A percentile compares a stretch with the other conserved stretches of the same genome.
These are phyloP conservation scores for Drosophila orena DNA, from an alignment of 1,140 invertebrate genomes.

Conservation along the genomic window DNA sequence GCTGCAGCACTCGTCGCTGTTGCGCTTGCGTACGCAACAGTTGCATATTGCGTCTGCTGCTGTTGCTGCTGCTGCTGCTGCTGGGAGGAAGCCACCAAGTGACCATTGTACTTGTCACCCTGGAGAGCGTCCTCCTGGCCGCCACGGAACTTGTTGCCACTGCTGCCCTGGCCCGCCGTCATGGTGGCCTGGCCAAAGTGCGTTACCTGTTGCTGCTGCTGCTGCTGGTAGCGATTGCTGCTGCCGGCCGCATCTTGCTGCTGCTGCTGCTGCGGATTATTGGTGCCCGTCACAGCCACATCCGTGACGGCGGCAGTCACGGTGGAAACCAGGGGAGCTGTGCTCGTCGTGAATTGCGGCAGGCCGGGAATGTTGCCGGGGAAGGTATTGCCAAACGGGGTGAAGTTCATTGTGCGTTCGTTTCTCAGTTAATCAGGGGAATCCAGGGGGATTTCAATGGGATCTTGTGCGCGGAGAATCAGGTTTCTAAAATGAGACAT, in stretches of 20 bases:
- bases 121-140: constrained; percentile 60
- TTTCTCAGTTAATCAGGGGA: constrained; percentile 14
- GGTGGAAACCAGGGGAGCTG: constrained; percentile 76
- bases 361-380: constrained; percentile 86
- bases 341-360: constrained; percentile 88
- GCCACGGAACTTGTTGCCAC: constrained; percentile 56
- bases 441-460: not conserved
- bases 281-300: constrained; percentile 61
- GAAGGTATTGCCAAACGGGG: constrained; percentile 88
- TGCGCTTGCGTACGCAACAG: constrained; percentile 64
- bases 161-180: constrained; percentile 29
- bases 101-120: constrained; percentile 81
- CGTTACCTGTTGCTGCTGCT: constrained; percentile 70
- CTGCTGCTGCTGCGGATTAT: constrained; percentile 66
- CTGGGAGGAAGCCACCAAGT: constrained; percentile 64
- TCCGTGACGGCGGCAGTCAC: constrained; percentile 70
- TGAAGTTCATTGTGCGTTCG: constrained; percentile 88
- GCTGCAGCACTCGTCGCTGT: constrained; percentile 43
- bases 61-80: constrained; percentile 65
- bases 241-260: constrained; percentile 54
- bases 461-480: constrained; percentile 36
- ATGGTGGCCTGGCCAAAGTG: constrained; percentile 74
- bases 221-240: constrained; percentile 73
- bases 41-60: constrained; percentile 69
- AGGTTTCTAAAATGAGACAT: constrained; percentile 33